Evolutionary conservation across 2,888 invertebrate genomes (phyloP).

Genomic region (Oxytorus armatus): DNA sequence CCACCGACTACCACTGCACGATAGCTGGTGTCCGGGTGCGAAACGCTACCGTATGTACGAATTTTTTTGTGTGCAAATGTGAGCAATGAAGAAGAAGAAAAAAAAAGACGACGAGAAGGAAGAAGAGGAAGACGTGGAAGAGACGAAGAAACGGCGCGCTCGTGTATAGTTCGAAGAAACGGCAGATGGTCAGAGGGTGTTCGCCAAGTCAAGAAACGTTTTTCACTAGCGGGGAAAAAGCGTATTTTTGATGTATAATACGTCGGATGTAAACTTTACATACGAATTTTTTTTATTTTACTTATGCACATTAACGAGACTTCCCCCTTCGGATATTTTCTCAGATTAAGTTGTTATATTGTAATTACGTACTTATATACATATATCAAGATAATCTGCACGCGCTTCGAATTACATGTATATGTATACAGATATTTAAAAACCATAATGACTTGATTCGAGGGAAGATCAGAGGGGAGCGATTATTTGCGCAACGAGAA

Average conservation of each 20-base stretch:
- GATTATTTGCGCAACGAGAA: not conserved
- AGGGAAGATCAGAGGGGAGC: not conserved
- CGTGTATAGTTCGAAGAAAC: slow-evolving; percentile 44
- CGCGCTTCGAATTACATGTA: slow-evolving; percentile 10
- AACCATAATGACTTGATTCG: slow-evolving; percentile 23
- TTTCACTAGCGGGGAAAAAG: slow-evolving; percentile 7
- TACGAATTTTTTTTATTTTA: not conserved
- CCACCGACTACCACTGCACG: slow-evolving; percentile 69
- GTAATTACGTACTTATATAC: slow-evolving; percentile 21
- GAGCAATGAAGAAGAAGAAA: slow-evolving; percentile 52
- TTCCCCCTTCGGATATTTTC: slow-evolving; percentile 4
- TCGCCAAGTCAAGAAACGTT: slow-evolving; percentile 23
- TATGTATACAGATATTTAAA: slow-evolving; percentile 9
- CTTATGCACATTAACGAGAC: not conserved
- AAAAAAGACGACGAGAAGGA: slow-evolving; percentile 5
- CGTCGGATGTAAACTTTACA: not conserved
- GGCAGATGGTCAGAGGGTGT: slow-evolving; percentile 61
- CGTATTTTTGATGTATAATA: slow-evolving; percentile 1
- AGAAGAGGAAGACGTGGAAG: slow-evolving; percentile 15
- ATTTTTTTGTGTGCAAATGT: slow-evolving; percentile 25
- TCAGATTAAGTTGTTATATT: slow-evolving; percentile 25
- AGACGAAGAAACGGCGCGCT: slow-evolving; percentile 22
- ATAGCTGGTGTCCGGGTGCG: slow-evolving; percentile 68
- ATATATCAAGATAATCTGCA: not conserved
- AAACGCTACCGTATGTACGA: slow-evolving; percentile 61